These are phyloP conservation scores for Drosophila rubida DNA, from an alignment of 2,888 invertebrate species.

Conservation along the genomic window DNA sequence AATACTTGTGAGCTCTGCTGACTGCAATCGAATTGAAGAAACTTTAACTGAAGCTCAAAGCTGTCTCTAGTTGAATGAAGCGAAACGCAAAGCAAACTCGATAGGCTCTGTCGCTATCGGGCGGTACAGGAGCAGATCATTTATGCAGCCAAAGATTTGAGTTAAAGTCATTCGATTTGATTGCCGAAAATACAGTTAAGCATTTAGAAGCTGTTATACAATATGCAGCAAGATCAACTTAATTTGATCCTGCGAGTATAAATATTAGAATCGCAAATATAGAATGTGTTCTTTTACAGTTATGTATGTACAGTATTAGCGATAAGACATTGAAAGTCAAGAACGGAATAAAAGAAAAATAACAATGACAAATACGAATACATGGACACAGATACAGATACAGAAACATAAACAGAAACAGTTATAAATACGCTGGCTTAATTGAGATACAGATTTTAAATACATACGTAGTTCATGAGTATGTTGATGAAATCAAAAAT, in stretches of 20 bases:
- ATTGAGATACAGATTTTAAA: conserved; percentile 24
- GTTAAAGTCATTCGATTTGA: conserved; percentile 1
- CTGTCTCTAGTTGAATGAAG: neutral
- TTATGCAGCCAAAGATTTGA: neutral
- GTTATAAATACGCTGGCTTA: conserved; percentile 35
- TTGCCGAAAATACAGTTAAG: conserved; percentile 1
- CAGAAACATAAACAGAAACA: conserved; percentile 28
- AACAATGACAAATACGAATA: neutral
- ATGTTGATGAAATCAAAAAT: conserved; percentile 30
- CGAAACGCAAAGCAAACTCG: neutral
- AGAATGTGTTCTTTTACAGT: neutral
- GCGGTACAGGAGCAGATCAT: neutral
- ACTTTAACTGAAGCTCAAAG: conserved; percentile 2
- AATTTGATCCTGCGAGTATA: neutral
- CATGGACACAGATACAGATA: conserved; percentile 14
- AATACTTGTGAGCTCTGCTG: neutral
- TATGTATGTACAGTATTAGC: conserved; percentile 23
- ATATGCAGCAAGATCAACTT: neutral
- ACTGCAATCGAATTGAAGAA: conserved; percentile 9
- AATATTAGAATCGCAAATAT: neutral
- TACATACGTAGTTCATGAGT: conserved; percentile 30
- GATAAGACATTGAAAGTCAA: conserved; percentile 6
- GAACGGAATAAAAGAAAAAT: conserved; percentile 10
- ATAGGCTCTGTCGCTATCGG: neutral
- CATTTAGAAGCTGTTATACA: neutral